Conservation (phyloP, 2,888 invertebrate genomes). For the Mimas tiliae region DNA sequence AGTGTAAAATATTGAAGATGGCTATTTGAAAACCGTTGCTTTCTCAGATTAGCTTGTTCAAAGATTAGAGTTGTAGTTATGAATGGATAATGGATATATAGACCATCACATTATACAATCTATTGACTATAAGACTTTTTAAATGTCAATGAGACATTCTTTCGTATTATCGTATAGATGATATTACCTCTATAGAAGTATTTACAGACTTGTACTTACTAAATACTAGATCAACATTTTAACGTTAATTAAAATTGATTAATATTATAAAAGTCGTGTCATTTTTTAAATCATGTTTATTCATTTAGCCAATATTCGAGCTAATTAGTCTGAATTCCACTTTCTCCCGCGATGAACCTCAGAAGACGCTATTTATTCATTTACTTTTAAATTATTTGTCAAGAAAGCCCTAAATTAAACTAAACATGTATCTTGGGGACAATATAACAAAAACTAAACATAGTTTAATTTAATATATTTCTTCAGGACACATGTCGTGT, state of each 20-base stretch:
- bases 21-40: background rate
- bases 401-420: too few species aligned
- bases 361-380: too few species aligned
- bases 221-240: too few species aligned
- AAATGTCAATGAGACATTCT: background rate
- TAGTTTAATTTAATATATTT: background rate
- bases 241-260: too few species aligned
- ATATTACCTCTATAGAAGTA: too few species aligned
- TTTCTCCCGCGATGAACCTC: background rate
- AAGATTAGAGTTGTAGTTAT: background rate
- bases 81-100: background rate
- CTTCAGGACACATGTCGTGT: background rate
- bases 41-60: conserved; percentile 9
- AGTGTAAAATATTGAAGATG: conserved; percentile 4
- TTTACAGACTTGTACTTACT: too few species aligned
- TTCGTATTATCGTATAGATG: background rate
- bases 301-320: background rate
- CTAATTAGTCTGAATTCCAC: background rate
- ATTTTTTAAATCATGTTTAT: background rate
- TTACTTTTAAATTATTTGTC: too few species aligned
- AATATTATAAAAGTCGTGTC: too few species aligned
- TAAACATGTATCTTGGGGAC: too few species aligned
- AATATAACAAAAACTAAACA: too few species aligned
- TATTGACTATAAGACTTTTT: background rate
- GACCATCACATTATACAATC: background rate